Conservation (phyloP, 2,113 vertebrate genomes). For the Cnemophilus loriae region DNA sequence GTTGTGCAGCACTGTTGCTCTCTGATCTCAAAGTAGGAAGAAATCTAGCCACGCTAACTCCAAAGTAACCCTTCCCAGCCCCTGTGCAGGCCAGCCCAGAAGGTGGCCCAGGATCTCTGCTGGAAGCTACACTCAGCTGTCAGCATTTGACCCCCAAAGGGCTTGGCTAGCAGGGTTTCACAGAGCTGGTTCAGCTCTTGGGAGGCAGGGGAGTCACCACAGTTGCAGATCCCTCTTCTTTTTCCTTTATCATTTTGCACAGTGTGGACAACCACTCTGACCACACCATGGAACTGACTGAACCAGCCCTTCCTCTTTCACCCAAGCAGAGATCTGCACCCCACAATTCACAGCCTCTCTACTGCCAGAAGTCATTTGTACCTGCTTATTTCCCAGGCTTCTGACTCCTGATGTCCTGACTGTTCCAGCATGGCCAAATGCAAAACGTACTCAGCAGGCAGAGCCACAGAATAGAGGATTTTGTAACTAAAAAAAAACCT, state of each 20-base stretch:
- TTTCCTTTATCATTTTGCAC: not conserved
- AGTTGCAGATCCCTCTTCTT: not conserved
- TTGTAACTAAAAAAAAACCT: not conserved
- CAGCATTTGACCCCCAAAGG: not conserved
- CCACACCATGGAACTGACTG: not conserved
- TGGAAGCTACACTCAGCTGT: not conserved
- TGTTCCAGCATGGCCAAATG: not conserved
- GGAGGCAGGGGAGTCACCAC: not conserved
- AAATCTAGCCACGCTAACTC: not conserved
- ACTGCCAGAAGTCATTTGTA: not conserved
- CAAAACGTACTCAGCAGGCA: not conserved
- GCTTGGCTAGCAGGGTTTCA: not conserved
- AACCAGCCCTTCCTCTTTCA: not conserved
- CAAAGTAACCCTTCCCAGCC: not conserved
- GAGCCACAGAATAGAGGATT: not conserved
- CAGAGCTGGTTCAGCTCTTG: not conserved
- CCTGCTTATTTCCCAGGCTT: not conserved
- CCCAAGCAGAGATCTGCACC: not conserved
- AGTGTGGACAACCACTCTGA: not conserved
- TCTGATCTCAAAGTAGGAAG: not conserved
- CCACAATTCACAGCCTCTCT: not conserved
- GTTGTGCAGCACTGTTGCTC: not conserved
- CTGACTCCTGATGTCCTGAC: not conserved
- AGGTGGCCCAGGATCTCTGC: not conserved
- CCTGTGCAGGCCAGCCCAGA: not conserved